A percentile compares a stretch with the other conserved stretches of the same genome.
Evolutionary conservation across 2,888 invertebrate species (phyloP).

Genomic region (Troides aeacus): DNA sequence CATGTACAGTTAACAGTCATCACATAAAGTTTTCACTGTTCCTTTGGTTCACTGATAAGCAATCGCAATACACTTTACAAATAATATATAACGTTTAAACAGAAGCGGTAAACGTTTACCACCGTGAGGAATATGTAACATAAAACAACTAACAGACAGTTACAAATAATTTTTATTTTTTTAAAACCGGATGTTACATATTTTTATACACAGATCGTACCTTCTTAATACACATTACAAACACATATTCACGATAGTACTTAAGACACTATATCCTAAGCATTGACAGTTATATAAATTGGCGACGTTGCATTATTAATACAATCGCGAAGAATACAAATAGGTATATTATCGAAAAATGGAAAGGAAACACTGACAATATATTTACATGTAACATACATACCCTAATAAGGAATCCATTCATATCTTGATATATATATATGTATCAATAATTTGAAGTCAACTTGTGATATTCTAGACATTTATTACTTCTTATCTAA

Average conservation of each 20-base stretch:
- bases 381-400: neutral
- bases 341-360: neutral
- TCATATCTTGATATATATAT: too few species aligned
- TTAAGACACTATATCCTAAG: conserved; percentile 11
- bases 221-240: conserved; percentile 54
- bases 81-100: too few species aligned
- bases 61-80: too few species aligned
- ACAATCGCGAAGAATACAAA: neutral
- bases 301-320: neutral
- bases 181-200: conserved; percentile 66
- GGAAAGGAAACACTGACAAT: neutral
- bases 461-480: too few species aligned
- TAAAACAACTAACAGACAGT: conserved; percentile 30
- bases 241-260: conserved; percentile 49
- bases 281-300: conserved; percentile 3
- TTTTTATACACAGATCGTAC: conserved; percentile 64
- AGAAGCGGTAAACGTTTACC: too few species aligned
- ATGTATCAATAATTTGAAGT: too few species aligned
- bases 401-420: too few species aligned
- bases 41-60: too few species aligned
- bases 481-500: too few species aligned
- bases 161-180: conserved; percentile 65
- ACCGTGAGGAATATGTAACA: neutral
- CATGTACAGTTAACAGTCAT: too few species aligned
- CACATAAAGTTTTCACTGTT: too few species aligned